Conservation (phyloP, 1,140 invertebrate species). For the Medauroidea extradentata region DNA sequence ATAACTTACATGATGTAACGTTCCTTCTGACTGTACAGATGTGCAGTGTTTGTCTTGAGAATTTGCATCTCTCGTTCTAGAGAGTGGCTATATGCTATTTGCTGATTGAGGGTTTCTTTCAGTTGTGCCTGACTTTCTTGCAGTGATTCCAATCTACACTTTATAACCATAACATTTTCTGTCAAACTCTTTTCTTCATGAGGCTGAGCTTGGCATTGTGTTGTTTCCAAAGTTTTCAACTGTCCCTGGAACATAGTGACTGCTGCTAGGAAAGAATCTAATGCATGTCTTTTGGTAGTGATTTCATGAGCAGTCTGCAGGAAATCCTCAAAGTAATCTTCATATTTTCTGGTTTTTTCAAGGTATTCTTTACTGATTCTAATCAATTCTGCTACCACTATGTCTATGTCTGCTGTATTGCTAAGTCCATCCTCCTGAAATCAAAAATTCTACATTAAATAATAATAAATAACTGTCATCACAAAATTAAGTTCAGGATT, state of each 20-base stretch:
- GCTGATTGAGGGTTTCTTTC: constrained; percentile 69
- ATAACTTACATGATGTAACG: constrained; percentile 46
- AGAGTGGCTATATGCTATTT: constrained; percentile 68
- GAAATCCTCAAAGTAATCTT: constrained; percentile 70
- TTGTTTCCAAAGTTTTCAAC: constrained; percentile 72
- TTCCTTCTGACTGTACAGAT: constrained; percentile 64
- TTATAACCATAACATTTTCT: constrained; percentile 72
- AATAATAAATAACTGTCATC: too few relatives aligned
- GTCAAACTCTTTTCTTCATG: constrained; percentile 76
- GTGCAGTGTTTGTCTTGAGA: constrained; percentile 78
- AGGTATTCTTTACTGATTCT: constrained; percentile 71
- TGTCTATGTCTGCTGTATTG: constrained; percentile 63
- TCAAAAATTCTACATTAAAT: neutral
- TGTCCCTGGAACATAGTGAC: constrained; percentile 87
- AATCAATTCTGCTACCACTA: constrained; percentile 64
- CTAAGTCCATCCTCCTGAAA: constrained; percentile 57
- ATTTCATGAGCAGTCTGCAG: constrained; percentile 70
- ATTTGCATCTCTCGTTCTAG: constrained; percentile 85
- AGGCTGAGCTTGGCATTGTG: constrained; percentile 72
- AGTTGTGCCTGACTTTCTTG: constrained; percentile 67
- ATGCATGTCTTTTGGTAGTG: constrained; percentile 72
- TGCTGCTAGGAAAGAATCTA: constrained; percentile 80
- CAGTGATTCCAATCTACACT: constrained; percentile 61
- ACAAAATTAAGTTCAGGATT: too few relatives aligned
- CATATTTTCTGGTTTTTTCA: constrained; percentile 65